Percentiles rank a stretch among this genome's conserved stretches.
These are phyloP conservation scores for Lithobates sylvaticus DNA, from an alignment of 2,797 vertebrate species.

Conservation along the genomic window DNA sequence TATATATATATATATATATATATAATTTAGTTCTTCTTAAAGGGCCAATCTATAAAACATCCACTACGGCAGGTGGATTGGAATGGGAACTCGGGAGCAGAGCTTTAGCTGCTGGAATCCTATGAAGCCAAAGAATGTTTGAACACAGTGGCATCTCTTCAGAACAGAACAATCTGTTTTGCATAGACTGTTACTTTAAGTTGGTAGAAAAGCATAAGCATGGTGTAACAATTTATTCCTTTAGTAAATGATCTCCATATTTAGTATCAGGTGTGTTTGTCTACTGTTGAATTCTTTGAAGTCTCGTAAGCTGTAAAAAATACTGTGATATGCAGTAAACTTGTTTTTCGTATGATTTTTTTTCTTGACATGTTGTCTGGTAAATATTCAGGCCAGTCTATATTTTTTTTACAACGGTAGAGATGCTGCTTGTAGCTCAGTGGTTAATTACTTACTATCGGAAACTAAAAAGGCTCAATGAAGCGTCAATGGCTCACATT, in stretches of 20 bases:
- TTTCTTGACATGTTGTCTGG: background rate
- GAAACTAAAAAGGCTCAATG: background rate
- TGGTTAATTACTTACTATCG: background rate
- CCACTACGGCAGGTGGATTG: too few species aligned
- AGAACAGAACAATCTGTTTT: too few species aligned
- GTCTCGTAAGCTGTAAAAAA: background rate
- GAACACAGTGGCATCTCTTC: background rate
- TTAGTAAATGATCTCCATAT: too few species aligned
- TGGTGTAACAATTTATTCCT: background rate
- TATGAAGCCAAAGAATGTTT: background rate
- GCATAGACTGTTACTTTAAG: too few species aligned
- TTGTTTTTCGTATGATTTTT: background rate
- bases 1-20: too few species aligned
- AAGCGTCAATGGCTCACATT: background rate
- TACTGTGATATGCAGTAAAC: background rate
- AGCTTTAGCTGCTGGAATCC: background rate
- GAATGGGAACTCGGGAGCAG: too few species aligned
- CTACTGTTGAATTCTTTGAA: background rate
- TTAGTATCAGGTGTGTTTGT: background rate
- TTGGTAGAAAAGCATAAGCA: background rate
- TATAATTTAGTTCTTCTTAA: too few species aligned
- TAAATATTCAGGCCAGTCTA: background rate
- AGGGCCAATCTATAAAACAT: too few species aligned
- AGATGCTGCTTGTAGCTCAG: background rate
- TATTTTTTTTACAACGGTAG: background rate